Evolutionary conservation across 2,797 vertebrate species (phyloP), one percentile per base, ranked within the genome.

Genomic region (Galaxias olidus): DNA sequence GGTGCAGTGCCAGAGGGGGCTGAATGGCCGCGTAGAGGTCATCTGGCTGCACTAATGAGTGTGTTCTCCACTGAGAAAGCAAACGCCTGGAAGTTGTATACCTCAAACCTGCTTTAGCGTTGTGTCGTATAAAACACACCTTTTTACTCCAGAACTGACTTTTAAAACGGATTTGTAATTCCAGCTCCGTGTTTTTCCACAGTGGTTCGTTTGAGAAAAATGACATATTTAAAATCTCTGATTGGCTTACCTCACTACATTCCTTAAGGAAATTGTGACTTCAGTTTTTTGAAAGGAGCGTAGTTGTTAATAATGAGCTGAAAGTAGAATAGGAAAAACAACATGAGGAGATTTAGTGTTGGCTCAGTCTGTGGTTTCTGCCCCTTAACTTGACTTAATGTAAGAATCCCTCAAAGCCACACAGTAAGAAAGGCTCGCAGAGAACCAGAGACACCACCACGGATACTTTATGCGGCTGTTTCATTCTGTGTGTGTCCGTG

Each of bases 401-500:
- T 53, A 53, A 10, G 51, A 19, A 9, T 19, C 19, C 3, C 51
- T 6, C 30, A 30, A 30, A 53, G 18, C 10, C 18, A 53, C 20
- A 53, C 15, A 53, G 7, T 11, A 19, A 53, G 51, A 15, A 15
- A 53, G 9, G 51, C 17, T 11, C 18, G 17, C 15, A 10, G 20
- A 52, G 50, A 17, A 30, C n/a, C 50, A 52, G 18, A 51, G 49
- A 52, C n/a, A 30, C 30, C 2, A 30, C 30, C 30, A 30, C 30
- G 2, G 30, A 30, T 30, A 30, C 30, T 30, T 30, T 6, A 30
- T 30, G 30, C 6, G 30, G 30, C 6, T 30, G 30, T 30, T 30
- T 30, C 30, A 30, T 30, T 78, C 59, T 57, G 4, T 48, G 15
- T 17, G 15, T 48, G 41, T 57, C 11, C 46, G 41, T 66, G n/a